A percentile compares a stretch with the other conserved stretches of the same genome.
Evolutionary conservation across 2,113 vertebrate genomes (phyloP).

Genomic region (Macaca nemestrina): DNA sequence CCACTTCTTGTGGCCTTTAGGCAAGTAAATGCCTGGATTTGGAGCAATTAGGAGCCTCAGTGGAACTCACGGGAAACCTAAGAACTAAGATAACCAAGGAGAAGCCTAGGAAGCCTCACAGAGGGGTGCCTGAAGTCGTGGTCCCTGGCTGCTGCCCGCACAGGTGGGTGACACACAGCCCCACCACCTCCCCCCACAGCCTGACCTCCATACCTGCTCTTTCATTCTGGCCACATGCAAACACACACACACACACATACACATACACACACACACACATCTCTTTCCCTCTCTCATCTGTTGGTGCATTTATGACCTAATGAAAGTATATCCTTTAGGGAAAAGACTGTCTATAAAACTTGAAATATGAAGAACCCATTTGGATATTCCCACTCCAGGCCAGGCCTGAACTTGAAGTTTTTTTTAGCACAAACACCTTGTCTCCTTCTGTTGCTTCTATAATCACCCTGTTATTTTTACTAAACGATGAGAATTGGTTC

Average conservation of each 20-base stretch:
- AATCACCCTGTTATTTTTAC: slow-evolving; percentile 35
- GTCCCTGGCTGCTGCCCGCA: background rate
- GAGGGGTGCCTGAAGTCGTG: background rate
- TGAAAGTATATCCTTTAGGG: slow-evolving; percentile 75
- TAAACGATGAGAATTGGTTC: slow-evolving; percentile 37
- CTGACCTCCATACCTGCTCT: background rate
- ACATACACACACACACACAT: background rate
- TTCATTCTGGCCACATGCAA: accelerated
- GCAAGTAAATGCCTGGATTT: background rate
- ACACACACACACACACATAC: background rate
- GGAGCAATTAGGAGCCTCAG: background rate
- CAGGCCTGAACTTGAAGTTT: background rate
- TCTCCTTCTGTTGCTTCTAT: background rate
- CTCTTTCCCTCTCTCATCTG: slow-evolving; percentile 34
- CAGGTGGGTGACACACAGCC: background rate
- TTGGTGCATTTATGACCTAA: slow-evolving; percentile 72
- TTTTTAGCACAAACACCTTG: slow-evolving; percentile 14
- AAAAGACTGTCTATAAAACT: slow-evolving; percentile 67
- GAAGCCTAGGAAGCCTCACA: background rate
- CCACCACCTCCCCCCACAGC: background rate
- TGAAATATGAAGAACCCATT: slow-evolving; percentile 66
- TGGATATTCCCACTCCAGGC: slow-evolving; percentile 1
- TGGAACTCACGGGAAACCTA: background rate
- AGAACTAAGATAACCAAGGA: background rate
- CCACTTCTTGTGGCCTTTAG: background rate